Evolutionary conservation across 1,140 invertebrate genomes (phyloP), one percentile per base, ranked within the genome.

Genomic region (Gerris buenoi): DNA sequence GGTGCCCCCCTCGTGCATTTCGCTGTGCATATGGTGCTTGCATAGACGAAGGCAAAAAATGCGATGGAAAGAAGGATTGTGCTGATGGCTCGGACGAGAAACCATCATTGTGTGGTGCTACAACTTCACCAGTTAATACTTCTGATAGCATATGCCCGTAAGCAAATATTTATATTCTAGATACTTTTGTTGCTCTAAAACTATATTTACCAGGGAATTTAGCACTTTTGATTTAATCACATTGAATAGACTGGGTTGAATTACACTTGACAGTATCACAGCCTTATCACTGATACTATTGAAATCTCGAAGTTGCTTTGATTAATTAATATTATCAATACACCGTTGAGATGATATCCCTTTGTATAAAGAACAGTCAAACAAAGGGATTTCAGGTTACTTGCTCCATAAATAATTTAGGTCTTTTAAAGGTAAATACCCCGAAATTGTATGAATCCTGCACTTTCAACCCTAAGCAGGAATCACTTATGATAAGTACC

Each of bases 1-100:
- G 70, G 0, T 84, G 83, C 70, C 78, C 78, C 0, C 59, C 67
- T 0, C 78, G 76, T 65, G 72, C 78, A 2, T 84, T 83, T 73
- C 79, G 79, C 5, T 87, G 85, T 68, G 73, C 76, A n/a, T 85
- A 83, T 64, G 84, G 86, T 13, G 80, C 79, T 3, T 87, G 85
- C 68, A 78, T 87, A 2, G 73, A 78, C 18, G 78, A 78, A 3
- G 75, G 81, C 63, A 69, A 73, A 0, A 75, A 73, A 18, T 86
- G 85, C 70, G 79, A 90, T 74, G 80, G 80, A 0, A 71, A 76
- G 1, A 73, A 74, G 58, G 81, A 90, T 65, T 91, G 88, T 73
- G 68, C 77, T 0, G 86, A 88, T 70, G 81, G 81, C 15, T 86
- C 87, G 1, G 90, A 92, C 67, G 70, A 71, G 59, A 14, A 58